phyloP scores from a whole-genome alignment of 1,140 invertebrate genomes.

The Trachelipus rathkii region DNA sequence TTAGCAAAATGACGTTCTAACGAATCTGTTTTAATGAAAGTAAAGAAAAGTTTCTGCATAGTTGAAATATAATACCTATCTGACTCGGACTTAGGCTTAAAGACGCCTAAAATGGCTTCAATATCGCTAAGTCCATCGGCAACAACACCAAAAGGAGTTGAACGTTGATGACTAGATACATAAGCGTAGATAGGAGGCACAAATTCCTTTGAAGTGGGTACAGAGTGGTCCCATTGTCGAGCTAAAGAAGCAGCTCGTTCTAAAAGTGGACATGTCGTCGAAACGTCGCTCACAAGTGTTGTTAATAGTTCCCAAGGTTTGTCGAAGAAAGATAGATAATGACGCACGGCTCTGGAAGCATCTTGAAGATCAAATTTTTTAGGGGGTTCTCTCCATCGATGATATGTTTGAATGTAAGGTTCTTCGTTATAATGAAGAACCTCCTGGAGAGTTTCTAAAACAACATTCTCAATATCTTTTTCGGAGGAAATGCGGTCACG shows the following conservation, averaged over 20 bases:
- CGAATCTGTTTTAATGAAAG: conserved; percentile 16
- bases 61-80: conserved; percentile 14
- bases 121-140: conserved; percentile 25
- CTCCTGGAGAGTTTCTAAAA: not conserved
- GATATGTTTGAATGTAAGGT: not conserved
- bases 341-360: conserved; percentile 48
- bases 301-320: conserved; percentile 52
- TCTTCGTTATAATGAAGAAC: not conserved
- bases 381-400: not conserved
- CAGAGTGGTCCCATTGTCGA: conserved; percentile 48
- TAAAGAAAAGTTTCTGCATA: conserved; percentile 24
- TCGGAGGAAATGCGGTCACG: conserved; percentile 19
- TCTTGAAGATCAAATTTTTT: not conserved
- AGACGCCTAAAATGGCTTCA: conserved; percentile 26
- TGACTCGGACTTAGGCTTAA: not conserved
- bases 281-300: conserved; percentile 69
- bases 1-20: conserved; percentile 14
- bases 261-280: conserved; percentile 71
- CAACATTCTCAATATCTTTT: not conserved
- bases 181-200: conserved; percentile 33
- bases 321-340: conserved; percentile 71
- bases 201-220: not conserved
- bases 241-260: conserved; percentile 55
- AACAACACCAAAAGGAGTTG: not conserved
- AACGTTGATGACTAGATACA: conserved; percentile 13